phyloP scores from a whole-genome alignment of 1,140 invertebrate species.

The Tetramorium simillimum region DNA sequence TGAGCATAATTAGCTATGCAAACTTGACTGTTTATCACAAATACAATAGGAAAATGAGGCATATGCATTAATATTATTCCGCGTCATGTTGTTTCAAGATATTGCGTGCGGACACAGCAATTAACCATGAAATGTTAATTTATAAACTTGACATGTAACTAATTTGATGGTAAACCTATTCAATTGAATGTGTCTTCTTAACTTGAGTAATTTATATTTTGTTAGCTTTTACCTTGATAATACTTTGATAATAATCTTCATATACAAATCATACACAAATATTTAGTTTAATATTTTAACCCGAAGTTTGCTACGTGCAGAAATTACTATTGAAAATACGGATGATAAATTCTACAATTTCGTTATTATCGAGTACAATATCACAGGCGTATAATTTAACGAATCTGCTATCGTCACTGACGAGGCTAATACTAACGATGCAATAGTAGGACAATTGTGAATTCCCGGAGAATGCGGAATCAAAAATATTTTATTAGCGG shows the following conservation, averaged over 20 bases:
- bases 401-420: not conserved
- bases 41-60: conserved; percentile 5
- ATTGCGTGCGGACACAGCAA: not conserved
- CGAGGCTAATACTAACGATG: not conserved
- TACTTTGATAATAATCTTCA: not conserved
- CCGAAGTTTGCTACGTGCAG: not conserved
- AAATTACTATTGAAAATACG: not conserved
- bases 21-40: not conserved
- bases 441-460: not conserved
- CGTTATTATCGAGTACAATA: not conserved
- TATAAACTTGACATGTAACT: not conserved
- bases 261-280: not conserved
- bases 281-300: not conserved
- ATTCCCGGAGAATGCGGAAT: not conserved
- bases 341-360: not conserved
- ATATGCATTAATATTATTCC: conserved; percentile 9
- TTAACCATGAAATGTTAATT: conserved; percentile 7
- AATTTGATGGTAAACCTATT: not conserved
- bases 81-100: not conserved
- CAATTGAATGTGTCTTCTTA: not conserved
- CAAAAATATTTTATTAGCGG: conserved; percentile 36
- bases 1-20: conserved; percentile 28
- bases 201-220: not conserved
- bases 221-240: not conserved
- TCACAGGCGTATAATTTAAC: not conserved